Percentiles rank a stretch among this genome's conserved stretches.
phyloP scores from a whole-genome alignment of 64 coral and sea anemone genomes.

The Stylophora pistillata region DNA sequence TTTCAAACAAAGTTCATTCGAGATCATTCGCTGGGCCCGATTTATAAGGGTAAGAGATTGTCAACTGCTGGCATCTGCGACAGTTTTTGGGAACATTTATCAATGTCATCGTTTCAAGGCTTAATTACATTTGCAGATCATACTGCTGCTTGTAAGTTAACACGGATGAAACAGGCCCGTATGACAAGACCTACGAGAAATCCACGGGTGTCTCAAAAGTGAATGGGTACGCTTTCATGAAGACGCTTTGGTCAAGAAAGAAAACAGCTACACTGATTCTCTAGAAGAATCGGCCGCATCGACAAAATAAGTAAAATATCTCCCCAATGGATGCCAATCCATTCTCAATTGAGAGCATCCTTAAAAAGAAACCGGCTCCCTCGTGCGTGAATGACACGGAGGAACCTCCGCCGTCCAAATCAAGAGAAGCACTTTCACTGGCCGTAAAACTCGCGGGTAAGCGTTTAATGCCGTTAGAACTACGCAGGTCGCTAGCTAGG shows the following conservation, averaged over 20 bases:
- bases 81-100: conserved; percentile 46
- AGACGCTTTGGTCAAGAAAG: background rate
- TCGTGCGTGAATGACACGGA: background rate
- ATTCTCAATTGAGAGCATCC: conserved; percentile 72
- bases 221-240: background rate
- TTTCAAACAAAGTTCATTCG: too few relatives aligned
- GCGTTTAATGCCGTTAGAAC: background rate
- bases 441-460: conserved; percentile 75
- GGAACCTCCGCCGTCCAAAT: conserved; percentile 11
- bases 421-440: conserved; percentile 56
- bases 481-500: background rate
- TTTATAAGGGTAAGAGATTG: background rate
- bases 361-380: conserved; percentile 38
- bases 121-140: conserved; percentile 46
- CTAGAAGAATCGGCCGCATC: background rate
- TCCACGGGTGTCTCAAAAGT: background rate
- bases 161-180: conserved; percentile 20
- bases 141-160: conserved; percentile 18
- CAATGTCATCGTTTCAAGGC: conserved; percentile 5
- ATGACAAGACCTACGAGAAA: too few relatives aligned
- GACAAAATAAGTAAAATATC: background rate
- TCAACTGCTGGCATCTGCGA: conserved; percentile 21
- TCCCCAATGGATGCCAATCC: conserved; percentile 52
- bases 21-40: too few relatives aligned
- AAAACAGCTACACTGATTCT: background rate